Evolutionary conservation across 1,140 invertebrate genomes (phyloP).

Genomic region (Bemisia tabaci): DNA sequence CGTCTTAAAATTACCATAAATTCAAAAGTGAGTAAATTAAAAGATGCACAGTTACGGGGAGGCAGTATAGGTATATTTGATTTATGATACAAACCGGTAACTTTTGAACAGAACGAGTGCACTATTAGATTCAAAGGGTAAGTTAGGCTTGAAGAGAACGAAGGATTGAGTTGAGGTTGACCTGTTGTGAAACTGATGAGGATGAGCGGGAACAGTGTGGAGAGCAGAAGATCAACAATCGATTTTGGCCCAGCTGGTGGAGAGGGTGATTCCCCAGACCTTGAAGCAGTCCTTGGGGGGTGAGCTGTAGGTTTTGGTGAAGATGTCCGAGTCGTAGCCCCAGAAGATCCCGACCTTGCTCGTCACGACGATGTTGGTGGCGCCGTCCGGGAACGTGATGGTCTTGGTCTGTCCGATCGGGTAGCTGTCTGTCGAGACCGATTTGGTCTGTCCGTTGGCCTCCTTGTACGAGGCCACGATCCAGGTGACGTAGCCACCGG

Average conservation of each 20-base stretch:
- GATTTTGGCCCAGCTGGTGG: neutral
- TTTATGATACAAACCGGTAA: too few relatives aligned
- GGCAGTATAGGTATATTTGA: too few relatives aligned
- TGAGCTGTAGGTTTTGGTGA: neutral
- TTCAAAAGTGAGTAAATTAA: too few relatives aligned
- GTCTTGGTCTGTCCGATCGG: neutral
- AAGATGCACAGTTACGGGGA: too few relatives aligned
- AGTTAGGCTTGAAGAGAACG: too few relatives aligned
- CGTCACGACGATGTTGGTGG: neutral
- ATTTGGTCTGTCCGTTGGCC: neutral
- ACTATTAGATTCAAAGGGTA: too few relatives aligned
- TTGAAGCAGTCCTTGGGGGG: slow-evolving; percentile 2
- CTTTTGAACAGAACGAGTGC: too few relatives aligned
- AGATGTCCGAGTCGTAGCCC: neutral
- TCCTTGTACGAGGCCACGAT: neutral
- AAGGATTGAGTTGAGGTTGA: too few relatives aligned
- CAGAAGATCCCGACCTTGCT: slow-evolving; percentile 2
- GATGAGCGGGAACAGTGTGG: too few relatives aligned
- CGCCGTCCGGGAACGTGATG: slow-evolving; percentile 1
- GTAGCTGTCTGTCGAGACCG: neutral
- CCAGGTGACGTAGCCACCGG: neutral
- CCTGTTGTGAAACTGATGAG: too few relatives aligned
- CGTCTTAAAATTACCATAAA: too few relatives aligned
- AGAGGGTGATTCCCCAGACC: slow-evolving; percentile 8
- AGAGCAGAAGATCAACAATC: too few relatives aligned